Percentiles rank a stretch among this genome's conserved stretches.
phyloP scores from a whole-genome alignment of 2,888 invertebrate genomes.

The Coelopa pilipes region DNA sequence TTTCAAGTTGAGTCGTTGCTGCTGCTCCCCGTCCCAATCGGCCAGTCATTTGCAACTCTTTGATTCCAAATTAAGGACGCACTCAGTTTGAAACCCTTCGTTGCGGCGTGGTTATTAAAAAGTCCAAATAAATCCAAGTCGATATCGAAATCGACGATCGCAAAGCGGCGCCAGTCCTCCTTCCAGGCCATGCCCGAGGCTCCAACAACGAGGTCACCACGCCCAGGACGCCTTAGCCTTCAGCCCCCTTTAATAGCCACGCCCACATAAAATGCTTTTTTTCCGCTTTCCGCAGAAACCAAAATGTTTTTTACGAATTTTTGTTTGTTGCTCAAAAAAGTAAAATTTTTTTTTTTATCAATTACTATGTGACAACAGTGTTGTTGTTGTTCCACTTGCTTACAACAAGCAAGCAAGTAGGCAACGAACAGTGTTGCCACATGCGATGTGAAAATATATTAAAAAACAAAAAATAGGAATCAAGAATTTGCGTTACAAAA shows the following conservation, averaged over 20 bases:
- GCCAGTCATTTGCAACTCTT: too few relatives aligned
- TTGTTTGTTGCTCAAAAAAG: constrained; percentile 31
- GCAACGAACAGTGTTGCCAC: constrained; percentile 35
- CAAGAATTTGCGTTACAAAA: background rate
- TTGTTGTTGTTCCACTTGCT: constrained; percentile 21
- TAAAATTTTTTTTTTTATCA: constrained; percentile 15
- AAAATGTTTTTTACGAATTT: background rate
- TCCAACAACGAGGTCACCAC: too few relatives aligned
- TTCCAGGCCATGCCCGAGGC: constrained; percentile 65
- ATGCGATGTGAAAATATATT: background rate
- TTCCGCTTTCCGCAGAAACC: constrained; percentile 15
- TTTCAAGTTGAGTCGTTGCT: too few relatives aligned
- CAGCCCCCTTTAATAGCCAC: constrained; percentile 15
- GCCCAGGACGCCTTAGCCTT: background rate
- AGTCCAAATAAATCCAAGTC: background rate
- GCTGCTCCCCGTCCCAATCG: too few relatives aligned
- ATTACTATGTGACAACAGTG: constrained; percentile 26
- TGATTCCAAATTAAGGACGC: too few relatives aligned
- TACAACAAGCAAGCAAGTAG: background rate
- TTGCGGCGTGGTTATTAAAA: constrained; percentile 6
- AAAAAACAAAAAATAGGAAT: background rate
- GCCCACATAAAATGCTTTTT: constrained; percentile 36
- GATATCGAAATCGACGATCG: constrained; percentile 35
- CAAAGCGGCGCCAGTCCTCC: constrained; percentile 65
- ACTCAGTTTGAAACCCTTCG: background rate